These are phyloP conservation scores for Drosophila trichaetosa DNA, from an alignment of 2,888 invertebrate genomes.

Conservation along the genomic window DNA sequence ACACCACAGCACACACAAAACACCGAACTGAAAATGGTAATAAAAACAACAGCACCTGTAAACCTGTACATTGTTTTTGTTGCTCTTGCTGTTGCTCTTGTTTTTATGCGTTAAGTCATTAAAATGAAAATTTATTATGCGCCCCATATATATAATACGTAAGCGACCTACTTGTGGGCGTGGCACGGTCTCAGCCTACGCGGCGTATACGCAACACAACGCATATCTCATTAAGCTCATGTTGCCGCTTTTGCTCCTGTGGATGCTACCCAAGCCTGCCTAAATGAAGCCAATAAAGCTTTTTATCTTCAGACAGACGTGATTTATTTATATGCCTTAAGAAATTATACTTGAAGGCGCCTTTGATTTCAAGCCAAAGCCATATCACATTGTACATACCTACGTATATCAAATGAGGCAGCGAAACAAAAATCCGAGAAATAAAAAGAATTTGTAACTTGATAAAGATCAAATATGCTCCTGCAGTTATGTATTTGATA, in stretches of 20 bases:
- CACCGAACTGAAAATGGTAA: constrained; percentile 59
- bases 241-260: constrained; percentile 15
- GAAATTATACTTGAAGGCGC: constrained; percentile 67
- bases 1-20: constrained; percentile 8
- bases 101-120: constrained; percentile 75
- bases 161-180: constrained; percentile 25
- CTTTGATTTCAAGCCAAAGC: constrained; percentile 63
- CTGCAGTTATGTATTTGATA: not conserved
- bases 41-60: constrained; percentile 76
- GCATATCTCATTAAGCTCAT: constrained; percentile 71
- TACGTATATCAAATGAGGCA: constrained; percentile 2
- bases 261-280: constrained; percentile 30
- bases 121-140: constrained; percentile 83
- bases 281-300: constrained; percentile 78
- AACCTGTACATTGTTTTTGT: constrained; percentile 45
- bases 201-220: constrained; percentile 61
- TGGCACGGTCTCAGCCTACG: constrained; percentile 48
- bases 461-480: not conserved
- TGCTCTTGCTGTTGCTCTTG: constrained; percentile 48
- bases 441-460: not conserved
- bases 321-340: constrained; percentile 70
- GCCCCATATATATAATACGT: constrained; percentile 27
- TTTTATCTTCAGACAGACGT: constrained; percentile 75
- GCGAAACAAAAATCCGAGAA: not conserved
- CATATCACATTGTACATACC: constrained; percentile 8